These are phyloP conservation scores for Danio kyathit DNA, from an alignment of 2,797 vertebrate genomes.

Conservation along the genomic window DNA sequence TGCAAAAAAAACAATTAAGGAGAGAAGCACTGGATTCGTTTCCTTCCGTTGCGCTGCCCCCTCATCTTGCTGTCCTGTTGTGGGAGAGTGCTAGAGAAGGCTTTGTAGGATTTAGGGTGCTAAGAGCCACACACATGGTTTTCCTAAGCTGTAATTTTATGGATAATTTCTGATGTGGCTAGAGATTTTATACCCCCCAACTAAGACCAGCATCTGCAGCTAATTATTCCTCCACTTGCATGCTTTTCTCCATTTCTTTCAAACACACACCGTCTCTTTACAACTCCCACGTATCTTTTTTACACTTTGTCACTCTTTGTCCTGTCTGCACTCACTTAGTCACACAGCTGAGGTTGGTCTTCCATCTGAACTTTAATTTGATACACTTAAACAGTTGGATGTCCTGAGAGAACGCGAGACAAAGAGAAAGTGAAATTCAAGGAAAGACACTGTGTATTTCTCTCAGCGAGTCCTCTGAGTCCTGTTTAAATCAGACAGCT, in stretches of 20 bases:
- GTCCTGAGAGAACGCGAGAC: conserved; percentile 2
- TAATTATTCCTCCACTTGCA: conserved; percentile 70
- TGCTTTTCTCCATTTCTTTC: conserved; percentile 55
- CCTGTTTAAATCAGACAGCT: conserved; percentile 58
- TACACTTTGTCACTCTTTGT: conserved; percentile 20
- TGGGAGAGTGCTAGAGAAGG: conserved; percentile 54
- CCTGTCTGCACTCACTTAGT: conserved; percentile 31
- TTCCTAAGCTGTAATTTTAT: conserved; percentile 81
- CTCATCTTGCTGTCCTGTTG: conserved; percentile 50
- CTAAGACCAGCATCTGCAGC: conserved; percentile 75
- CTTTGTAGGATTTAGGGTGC: conserved; percentile 72
- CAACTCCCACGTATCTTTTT: conserved; percentile 1
- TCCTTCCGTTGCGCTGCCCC: conserved; percentile 39
- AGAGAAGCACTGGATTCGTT: conserved; percentile 21
- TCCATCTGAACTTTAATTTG: conserved; percentile 28
- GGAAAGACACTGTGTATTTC: neutral
- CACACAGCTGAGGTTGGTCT: conserved; percentile 22
- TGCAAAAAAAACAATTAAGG: conserved; percentile 50
- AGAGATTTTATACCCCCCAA: conserved; percentile 75
- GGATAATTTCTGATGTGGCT: conserved; percentile 82
- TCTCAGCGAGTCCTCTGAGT: conserved; percentile 28
- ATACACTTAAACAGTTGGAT: conserved; percentile 14
- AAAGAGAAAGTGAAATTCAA: conserved; percentile 36
- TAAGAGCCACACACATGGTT: conserved; percentile 77
- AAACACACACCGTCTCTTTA: conserved; percentile 4